Conservation (phyloP, 2,113 vertebrate genomes). For the Macrotis lagotis region DNA sequence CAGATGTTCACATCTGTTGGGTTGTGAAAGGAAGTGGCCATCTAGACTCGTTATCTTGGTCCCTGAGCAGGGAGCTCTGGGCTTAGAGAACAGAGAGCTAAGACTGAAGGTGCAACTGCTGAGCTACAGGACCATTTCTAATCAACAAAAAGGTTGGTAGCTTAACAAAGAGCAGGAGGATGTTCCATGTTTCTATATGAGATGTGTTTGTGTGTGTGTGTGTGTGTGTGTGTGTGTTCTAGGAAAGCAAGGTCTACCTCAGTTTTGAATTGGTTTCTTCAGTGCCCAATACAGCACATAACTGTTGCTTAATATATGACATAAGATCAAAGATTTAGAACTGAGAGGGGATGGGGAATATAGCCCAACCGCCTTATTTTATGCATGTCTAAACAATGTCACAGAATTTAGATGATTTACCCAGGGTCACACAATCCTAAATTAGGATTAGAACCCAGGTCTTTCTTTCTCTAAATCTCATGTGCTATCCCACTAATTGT, state of each 20-base stretch:
- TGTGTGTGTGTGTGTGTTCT: background rate
- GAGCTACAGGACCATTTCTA: conserved; percentile 32
- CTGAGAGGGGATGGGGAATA: background rate
- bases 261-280: background rate
- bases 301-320: background rate
- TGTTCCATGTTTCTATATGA: background rate
- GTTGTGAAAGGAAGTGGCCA: conserved; percentile 45
- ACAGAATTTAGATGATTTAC: background rate
- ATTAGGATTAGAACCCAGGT: background rate
- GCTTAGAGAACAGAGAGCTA: background rate
- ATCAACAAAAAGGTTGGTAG: background rate
- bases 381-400: background rate
- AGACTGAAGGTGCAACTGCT: conserved; percentile 47
- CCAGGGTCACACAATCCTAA: background rate
- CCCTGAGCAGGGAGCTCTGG: conserved; percentile 1
- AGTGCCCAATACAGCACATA: background rate
- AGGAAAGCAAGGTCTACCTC: background rate
- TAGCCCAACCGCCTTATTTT: background rate
- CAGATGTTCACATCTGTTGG: conserved; percentile 47
- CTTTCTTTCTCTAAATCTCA: background rate
- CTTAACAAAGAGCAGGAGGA: conserved; percentile 19
- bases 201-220: background rate
- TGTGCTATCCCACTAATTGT: background rate
- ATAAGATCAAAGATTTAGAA: background rate
- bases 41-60: conserved; percentile 61